Evolutionary conservation across 2,888 invertebrate species (phyloP).

Genomic region (Rugalucina vietnamica): DNA sequence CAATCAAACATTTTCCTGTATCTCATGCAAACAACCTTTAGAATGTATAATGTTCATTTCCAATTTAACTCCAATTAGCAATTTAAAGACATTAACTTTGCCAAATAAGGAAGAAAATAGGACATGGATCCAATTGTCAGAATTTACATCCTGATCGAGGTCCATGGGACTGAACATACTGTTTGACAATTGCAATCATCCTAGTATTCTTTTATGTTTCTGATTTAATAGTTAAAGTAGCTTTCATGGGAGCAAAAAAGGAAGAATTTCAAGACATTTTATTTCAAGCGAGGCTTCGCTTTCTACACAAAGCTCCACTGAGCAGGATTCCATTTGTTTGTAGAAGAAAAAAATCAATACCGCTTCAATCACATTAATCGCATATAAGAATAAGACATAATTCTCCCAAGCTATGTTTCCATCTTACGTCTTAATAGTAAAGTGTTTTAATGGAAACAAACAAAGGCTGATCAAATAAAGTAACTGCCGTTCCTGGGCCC

Average conservation of each 20-base stretch:
- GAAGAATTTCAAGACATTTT: neutral
- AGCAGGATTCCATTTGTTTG: conserved; percentile 13
- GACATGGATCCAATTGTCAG: too few species aligned
- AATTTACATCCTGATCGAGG: too few species aligned
- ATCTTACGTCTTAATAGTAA: conserved; percentile 5
- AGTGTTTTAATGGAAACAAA: conserved; percentile 3
- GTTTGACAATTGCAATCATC: too few species aligned
- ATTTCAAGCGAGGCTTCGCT: neutral
- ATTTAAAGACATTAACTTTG: neutral
- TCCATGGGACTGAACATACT: too few species aligned
- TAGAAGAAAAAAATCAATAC: conserved; percentile 57
- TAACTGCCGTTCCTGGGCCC: too few species aligned
- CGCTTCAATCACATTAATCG: conserved; percentile 62
- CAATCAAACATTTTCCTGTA: neutral
- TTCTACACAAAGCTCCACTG: neutral
- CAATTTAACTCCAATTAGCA: conserved; percentile 51
- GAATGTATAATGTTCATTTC: neutral
- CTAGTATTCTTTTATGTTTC: too few species aligned
- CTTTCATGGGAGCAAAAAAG: too few species aligned
- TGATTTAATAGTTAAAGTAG: too few species aligned
- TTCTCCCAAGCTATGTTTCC: conserved; percentile 27
- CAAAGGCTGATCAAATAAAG: neutral
- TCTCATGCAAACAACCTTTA: neutral
- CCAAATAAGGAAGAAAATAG: neutral
- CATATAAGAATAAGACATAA: conserved; percentile 63